Evolutionary conservation across 2,888 invertebrate genomes (phyloP), one percentile per base, ranked within the genome.

Genomic region (Rhingia campestris): DNA sequence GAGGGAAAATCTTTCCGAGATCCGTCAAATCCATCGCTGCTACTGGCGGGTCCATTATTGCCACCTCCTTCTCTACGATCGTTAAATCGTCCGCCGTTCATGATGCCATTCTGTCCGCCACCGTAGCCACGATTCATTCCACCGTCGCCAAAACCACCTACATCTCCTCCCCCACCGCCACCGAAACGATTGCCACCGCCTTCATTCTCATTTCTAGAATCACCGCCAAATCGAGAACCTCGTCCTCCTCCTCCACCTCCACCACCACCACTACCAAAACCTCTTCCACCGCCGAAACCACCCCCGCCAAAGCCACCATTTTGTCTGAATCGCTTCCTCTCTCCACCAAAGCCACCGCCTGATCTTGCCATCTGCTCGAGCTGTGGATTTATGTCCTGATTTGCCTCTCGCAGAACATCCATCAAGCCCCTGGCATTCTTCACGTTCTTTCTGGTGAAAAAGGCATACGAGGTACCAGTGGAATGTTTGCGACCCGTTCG

Each of bases 401-500:
- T 97, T 54, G 98, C 97, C 92, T 98, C 98, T 87, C 94, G 93
- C 59, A 98, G 93, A 12, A 98, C 96, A 86, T 96, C 95, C 45
- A 98, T 95, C 76, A 98, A 93, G 89, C 97, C 97, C 91, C 94
- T 95, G 1, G 97, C 97, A 92, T 97, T 97, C 87, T 96, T 95
- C 59, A 95, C 94, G 90, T 98, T 97, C 86, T 94, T 94, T 10
- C 95, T 95, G 14, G 98, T 98, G 92, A 98, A 98, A 93, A 98
- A 98, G 39, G 98, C 98, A 91, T 98, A 98, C 14, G 98, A 97
- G 54, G 97, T 98, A 86, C 97, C 97, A 86, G 95, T 96, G 88
- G 95, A 94, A 91, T 96, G 94, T 66, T 95, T 95, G 63, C 98
- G 94, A 43, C 97, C 98, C 37, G 98, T 98, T 89, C 98, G 95